Evolutionary conservation across 23 tunicate species (phyloP), one percentile per base, ranked within the genome.

Genomic region (Oikopleura dioica): DNA sequence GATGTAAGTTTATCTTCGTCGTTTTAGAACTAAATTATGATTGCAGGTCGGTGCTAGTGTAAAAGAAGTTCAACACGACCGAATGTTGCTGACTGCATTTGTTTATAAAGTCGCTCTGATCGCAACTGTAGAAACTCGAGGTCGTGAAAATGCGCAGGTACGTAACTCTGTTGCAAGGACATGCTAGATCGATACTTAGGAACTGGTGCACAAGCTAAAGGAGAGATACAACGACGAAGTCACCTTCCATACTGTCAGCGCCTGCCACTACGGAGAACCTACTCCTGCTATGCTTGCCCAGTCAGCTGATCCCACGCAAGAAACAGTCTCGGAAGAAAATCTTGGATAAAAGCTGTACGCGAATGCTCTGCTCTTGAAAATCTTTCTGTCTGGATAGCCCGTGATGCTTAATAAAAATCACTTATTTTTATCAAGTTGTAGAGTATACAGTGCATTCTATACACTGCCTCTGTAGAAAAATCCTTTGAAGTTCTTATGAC

Each of bases 21-120:
- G 9, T 9, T 44, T 44, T 44, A 44, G 9, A 9, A 44, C 21
- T 21, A 44, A 44, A 44, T 44, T 44, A 44, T 44, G n/a, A n/a
- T 63, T 63, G 16, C 2, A 63, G 72, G 33, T 2, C 33, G 72
- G 72, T 16, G 72, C 33, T 28, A 12, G 89, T 59, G 77, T 94
- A 26, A 83, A 86, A 81, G 87, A 86, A 38, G 82, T 94, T 23
- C 68, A 79, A 1, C 99, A 94, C 68, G 99, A 94, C 78, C 79
- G 99, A 36, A 86, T 84, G 63, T 77, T 82, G 24, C 78, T 94
- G 35, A 81, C 99, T 2, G 76, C 89, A 0, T 77, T 50, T 75
- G 88, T 86, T 37, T 94, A 81, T 81, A 94, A 87, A 77, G 84
- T 87, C 28, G 76, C 69, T n/a, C 84, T 94, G 38, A 78, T 77